Evolutionary conservation across 2,888 invertebrate genomes (phyloP), one percentile per base, ranked within the genome.

Genomic region (Caenorhabditis macrosperma): DNA sequence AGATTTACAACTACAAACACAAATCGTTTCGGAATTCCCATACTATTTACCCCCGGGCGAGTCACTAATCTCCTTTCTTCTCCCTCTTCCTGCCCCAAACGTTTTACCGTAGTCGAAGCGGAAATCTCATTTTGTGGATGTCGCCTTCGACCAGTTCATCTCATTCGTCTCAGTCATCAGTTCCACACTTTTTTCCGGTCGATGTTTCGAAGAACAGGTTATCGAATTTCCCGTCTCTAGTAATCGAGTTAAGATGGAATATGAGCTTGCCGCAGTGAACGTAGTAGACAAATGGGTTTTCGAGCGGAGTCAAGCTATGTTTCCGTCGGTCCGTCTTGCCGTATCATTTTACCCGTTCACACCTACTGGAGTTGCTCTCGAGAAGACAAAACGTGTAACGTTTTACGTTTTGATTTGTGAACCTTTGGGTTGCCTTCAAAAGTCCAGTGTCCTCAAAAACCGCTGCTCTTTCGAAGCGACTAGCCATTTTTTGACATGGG

Each of bases 261-360:
- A 72, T 72, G 72, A 72, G 72, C 72, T 61, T 33, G 28, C 22
- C 20, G 55, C 52, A 33, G 48, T 60, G 69, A 69, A 69, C 69
- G 71, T 50, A 44, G 44, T 44, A 71, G 71, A 71, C 71, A 69
- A 69, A 60, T 61, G 61, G 71, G 71, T 33, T 61, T 44, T 61
- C 38, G 15, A 30, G 50, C 26, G 52, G 61, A 20, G 20, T n/a
- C 64, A 48, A 57, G 57, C 41, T 74, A 50, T 74, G 74, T 64
- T 74, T 74, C 74, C 61, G 61, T 55, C 50, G 61, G 60, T 33
- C 41, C 59, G 26, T 44, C 17, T 4, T 5, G 17, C 33, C 50
- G 74, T 63, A 64, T 74, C 74, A 66, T 74, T 55, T 74, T 74
- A 64, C 64, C 48, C 55, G 74, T 74, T 74, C 74, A 74, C 74